A percentile compares a stretch with the other conserved stretches of the same genome.
phyloP scores from a whole-genome alignment of 2,113 vertebrate species.

The Sarotherodon lohbergeri region DNA sequence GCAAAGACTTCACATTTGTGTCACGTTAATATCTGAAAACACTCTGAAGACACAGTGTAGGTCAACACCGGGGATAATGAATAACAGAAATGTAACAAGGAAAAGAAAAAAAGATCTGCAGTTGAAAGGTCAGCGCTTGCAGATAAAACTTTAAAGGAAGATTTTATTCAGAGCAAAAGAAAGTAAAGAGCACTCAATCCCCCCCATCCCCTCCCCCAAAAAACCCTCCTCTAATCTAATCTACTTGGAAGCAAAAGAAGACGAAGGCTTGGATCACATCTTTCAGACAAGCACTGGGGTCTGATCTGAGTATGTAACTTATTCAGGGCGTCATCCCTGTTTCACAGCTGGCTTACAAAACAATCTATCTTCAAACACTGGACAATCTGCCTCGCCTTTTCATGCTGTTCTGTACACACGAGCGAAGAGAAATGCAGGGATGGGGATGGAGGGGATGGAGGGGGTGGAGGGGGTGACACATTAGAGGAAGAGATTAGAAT shows the following conservation, averaged over 20 bases:
- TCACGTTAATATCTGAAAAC: not conserved
- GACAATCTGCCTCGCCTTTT: slow-evolving; percentile 35
- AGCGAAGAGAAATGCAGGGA: not conserved
- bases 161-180: slow-evolving; percentile 21
- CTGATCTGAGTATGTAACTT: slow-evolving; percentile 28
- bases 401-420: slow-evolving; percentile 22
- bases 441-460: not conserved
- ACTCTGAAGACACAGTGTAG: not conserved
- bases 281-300: not conserved
- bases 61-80: slow-evolving; percentile 14
- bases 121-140: slow-evolving; percentile 13
- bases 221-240: slow-evolving; percentile 2
- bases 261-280: slow-evolving; percentile 3
- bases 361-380: slow-evolving; percentile 41
- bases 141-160: slow-evolving; percentile 37
- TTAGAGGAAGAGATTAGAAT: slow-evolving; percentile 47
- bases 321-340: slow-evolving; percentile 21
- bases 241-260: not conserved
- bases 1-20: slow-evolving; percentile 1
- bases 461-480: not conserved
- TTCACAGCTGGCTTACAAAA: slow-evolving; percentile 45
- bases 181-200: slow-evolving; percentile 9
- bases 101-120: not conserved
- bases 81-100: slow-evolving; percentile 8
- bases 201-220: not conserved